Evolutionary conservation across 1,140 invertebrate genomes (phyloP).

Genomic region (Hylyphantes graminicola): DNA sequence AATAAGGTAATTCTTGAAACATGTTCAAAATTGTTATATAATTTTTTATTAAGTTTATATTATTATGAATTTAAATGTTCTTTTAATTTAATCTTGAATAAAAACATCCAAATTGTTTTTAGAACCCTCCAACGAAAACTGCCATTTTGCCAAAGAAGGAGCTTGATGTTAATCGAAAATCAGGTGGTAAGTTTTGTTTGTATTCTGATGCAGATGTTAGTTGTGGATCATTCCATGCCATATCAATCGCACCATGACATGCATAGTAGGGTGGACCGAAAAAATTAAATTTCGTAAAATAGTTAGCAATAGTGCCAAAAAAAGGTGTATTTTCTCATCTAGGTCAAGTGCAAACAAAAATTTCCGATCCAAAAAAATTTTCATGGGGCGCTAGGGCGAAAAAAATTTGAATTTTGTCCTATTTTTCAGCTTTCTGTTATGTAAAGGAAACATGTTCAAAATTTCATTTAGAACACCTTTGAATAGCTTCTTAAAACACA

Average conservation of each 20-base stretch:
- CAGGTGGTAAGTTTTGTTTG: neutral
- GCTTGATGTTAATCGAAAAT: slow-evolving; percentile 42
- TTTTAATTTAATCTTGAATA: neutral
- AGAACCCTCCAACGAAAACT: slow-evolving; percentile 39
- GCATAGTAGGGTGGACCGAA: neutral
- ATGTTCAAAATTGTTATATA: neutral
- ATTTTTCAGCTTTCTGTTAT: no score
- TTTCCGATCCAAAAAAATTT: no score
- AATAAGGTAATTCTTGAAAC: slow-evolving; percentile 65
- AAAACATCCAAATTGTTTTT: slow-evolving; percentile 9
- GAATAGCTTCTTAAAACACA: no score
- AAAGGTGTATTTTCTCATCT: neutral
- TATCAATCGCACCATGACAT: neutral
- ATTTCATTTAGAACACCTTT: no score
- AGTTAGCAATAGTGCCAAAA: neutral
- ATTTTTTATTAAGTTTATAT: neutral
- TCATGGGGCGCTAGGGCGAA: no score
- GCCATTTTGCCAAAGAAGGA: slow-evolving; percentile 38
- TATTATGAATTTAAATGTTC: neutral
- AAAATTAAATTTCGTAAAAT: neutral
- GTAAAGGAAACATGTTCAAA: no score
- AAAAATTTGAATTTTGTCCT: no score
- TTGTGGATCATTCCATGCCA: neutral
- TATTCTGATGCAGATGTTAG: neutral
- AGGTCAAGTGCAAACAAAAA: no score